These are phyloP conservation scores for Platalea minor DNA, from an alignment of 2,797 vertebrate genomes.

Conservation along the genomic window DNA sequence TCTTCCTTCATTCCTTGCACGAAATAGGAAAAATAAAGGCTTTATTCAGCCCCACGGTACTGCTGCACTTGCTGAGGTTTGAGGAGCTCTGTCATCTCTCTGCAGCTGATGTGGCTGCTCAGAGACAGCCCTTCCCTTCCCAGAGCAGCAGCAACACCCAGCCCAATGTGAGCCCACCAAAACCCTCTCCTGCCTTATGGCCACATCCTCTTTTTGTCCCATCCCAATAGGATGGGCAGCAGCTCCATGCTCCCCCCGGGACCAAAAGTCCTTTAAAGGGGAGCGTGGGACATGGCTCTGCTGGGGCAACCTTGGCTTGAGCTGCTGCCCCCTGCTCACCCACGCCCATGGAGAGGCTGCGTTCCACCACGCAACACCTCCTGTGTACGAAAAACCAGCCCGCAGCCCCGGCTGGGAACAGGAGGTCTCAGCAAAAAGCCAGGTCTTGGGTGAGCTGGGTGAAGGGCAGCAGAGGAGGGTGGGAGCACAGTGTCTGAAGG, in stretches of 20 bases:
- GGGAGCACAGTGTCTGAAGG: neutral
- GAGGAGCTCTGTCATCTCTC: neutral
- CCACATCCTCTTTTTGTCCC: fast-evolving
- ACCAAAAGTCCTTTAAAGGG: neutral
- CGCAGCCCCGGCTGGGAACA: fast-evolving
- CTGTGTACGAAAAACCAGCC: fast-evolving
- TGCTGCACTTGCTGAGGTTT: neutral
- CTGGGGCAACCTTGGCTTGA: neutral
- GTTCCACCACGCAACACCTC: fast-evolving
- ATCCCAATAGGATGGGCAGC: neutral
- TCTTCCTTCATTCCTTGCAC: slow-evolving; percentile 23
- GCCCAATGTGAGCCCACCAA: neutral
- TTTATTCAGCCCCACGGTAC: neutral
- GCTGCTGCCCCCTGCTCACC: fast-evolving
- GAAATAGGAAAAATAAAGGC: slow-evolving; percentile 9
- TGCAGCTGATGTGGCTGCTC: fast-evolving
- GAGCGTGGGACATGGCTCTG: neutral
- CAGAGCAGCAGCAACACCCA: neutral
- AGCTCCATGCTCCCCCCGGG: neutral
- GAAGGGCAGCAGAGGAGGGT: neutral
- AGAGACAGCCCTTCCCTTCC: neutral
- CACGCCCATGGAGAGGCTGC: fast-evolving
- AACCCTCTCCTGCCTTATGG: neutral
- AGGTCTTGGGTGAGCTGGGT: neutral
- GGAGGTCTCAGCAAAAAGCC: neutral